phyloP scores from a whole-genome alignment of 2,797 vertebrate species.

The Chelon labrosus region DNA sequence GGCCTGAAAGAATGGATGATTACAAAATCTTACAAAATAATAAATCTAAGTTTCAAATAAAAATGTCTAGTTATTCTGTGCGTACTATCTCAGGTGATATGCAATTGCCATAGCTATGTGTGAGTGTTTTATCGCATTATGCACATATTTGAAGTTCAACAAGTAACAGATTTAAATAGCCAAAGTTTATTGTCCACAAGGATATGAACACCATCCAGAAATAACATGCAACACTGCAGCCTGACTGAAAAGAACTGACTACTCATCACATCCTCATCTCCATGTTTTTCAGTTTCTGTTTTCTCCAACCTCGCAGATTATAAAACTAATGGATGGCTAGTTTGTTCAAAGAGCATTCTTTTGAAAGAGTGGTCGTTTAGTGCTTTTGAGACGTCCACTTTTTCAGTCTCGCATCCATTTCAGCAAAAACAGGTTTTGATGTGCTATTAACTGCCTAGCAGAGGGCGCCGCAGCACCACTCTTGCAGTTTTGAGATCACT shows the following conservation, averaged over 20 bases:
- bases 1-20: slow-evolving; percentile 45
- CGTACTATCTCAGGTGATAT: background rate
- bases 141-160: background rate
- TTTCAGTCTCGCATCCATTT: slow-evolving; percentile 8
- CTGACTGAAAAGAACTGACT: slow-evolving; percentile 1
- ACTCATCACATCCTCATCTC: background rate
- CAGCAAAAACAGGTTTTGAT: background rate
- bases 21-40: slow-evolving; percentile 24
- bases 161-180: slow-evolving; percentile 5
- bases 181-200: slow-evolving; percentile 38
- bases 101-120: background rate
- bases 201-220: slow-evolving; percentile 20
- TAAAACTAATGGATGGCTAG: slow-evolving; percentile 13
- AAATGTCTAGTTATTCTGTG: background rate
- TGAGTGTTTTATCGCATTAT: background rate
- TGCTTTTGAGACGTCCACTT: slow-evolving; percentile 12
- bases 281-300: background rate
- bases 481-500: slow-evolving; percentile 7
- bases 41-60: slow-evolving; percentile 28
- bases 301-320: slow-evolving; percentile 1
- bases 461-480: slow-evolving; percentile 40
- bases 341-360: slow-evolving; percentile 11
- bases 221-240: slow-evolving; percentile 54
- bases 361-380: slow-evolving; percentile 17
- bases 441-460: slow-evolving; percentile 24